Evolutionary conservation across 35 echinoderm and acorn worm species (phyloP).

Genomic region (Anneissia japonica): DNA sequence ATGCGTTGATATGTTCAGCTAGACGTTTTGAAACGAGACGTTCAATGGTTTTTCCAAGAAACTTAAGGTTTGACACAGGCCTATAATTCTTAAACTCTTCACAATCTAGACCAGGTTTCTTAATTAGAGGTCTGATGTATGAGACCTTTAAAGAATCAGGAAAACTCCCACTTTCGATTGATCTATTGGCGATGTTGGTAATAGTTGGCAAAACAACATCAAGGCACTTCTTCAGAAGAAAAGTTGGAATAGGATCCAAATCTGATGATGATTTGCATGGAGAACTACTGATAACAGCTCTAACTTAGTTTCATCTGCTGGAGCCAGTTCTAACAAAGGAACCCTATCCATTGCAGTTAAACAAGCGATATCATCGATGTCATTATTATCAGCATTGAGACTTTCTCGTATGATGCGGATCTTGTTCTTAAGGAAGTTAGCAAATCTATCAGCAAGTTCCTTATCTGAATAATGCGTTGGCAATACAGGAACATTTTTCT

Average conservation of each 20-base stretch:
- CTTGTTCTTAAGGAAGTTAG: constrained; percentile 16
- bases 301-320: neutral
- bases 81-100: constrained; percentile 49
- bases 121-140: constrained; percentile 18
- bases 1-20: constrained; percentile 6
- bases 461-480: neutral
- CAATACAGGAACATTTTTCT: neutral
- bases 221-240: constrained; percentile 21
- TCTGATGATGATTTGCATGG: neutral
- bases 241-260: constrained; percentile 19
- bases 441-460: constrained; percentile 12
- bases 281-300: neutral
- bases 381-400: neutral
- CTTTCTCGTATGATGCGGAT: neutral
- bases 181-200: constrained; percentile 12
- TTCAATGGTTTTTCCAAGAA: constrained; percentile 45
- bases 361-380: neutral
- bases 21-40: constrained; percentile 12
- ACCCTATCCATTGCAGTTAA: neutral
- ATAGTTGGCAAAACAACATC: constrained; percentile 2
- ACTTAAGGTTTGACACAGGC: constrained; percentile 48
- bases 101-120: constrained; percentile 25
- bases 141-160: constrained; percentile 5
- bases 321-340: neutral
- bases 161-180: neutral